Evolutionary conservation across 1,140 invertebrate species (phyloP).

Genomic region (Calephelis nemesis): DNA sequence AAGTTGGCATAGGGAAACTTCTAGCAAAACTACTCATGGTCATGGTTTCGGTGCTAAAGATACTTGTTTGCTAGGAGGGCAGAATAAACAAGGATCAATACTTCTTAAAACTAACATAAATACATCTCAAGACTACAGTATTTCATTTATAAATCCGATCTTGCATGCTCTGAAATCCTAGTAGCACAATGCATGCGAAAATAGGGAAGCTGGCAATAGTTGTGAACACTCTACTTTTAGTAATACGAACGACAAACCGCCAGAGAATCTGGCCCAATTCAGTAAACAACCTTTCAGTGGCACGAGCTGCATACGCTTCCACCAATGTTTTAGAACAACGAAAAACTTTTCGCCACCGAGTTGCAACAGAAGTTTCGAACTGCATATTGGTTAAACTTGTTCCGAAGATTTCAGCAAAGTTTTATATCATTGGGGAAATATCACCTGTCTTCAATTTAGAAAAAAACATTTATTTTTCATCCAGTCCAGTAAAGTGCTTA

Average conservation of each 20-base stretch:
- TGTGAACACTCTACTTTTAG: slow-evolving; percentile 12
- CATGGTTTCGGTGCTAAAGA: too few relatives aligned
- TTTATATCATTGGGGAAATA: background rate
- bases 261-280: slow-evolving; percentile 44
- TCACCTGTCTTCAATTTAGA: background rate
- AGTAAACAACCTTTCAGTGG: slow-evolving; percentile 34
- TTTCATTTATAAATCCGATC: too few relatives aligned
- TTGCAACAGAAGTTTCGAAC: slow-evolving; percentile 23
- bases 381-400: slow-evolving; percentile 18
- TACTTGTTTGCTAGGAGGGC: too few relatives aligned
- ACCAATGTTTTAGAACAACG: slow-evolving; percentile 28
- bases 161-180: too few relatives aligned
- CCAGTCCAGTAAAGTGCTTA: too few relatives aligned
- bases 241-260: slow-evolving; percentile 37
- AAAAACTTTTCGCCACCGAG: slow-evolving; percentile 44
- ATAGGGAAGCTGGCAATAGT: background rate
- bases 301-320: slow-evolving; percentile 31
- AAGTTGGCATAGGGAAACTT: too few relatives aligned
- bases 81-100: too few relatives aligned
- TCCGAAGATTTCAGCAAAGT: slow-evolving; percentile 11
- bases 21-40: too few relatives aligned
- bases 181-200: too few relatives aligned
- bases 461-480: too few relatives aligned
- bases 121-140: too few relatives aligned
- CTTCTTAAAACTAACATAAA: too few relatives aligned